Percentiles rank a stretch among this genome's conserved stretches.
Evolutionary conservation across 2,888 invertebrate genomes (phyloP).

Genomic region (Cyclophora albipunctata): DNA sequence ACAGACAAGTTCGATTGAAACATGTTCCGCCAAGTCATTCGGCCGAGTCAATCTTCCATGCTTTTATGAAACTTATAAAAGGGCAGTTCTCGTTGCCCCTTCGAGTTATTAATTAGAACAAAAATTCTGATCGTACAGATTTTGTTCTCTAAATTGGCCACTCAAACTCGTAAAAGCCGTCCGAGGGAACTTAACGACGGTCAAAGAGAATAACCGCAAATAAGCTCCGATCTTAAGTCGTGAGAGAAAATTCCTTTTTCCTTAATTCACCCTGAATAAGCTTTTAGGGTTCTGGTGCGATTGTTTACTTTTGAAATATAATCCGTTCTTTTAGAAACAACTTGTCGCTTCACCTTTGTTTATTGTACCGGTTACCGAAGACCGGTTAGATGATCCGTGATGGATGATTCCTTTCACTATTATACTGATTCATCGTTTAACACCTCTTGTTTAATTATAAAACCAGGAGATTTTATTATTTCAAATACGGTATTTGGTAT

Average conservation of each 20-base stretch:
- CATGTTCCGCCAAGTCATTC: conserved; percentile 18
- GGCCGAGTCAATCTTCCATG: too few relatives aligned
- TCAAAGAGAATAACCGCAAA: conserved; percentile 76
- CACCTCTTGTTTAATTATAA: too few relatives aligned
- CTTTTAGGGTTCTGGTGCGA: conserved; percentile 54
- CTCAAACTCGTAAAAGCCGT: conserved; percentile 72
- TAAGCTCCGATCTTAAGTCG: conserved; percentile 69
- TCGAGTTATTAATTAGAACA: conserved; percentile 70
- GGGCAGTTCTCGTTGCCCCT: conserved; percentile 45
- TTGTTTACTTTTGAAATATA: conserved; percentile 62
- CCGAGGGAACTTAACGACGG: conserved; percentile 73
- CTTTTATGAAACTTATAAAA: conserved; percentile 38
- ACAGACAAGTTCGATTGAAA: too few relatives aligned
- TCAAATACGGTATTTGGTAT: too few relatives aligned
- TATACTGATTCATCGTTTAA: too few relatives aligned
- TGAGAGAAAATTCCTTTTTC: conserved; percentile 67
- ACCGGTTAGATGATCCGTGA: conserved; percentile 10
- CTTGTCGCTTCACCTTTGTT: conserved; percentile 29
- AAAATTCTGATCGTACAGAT: conserved; percentile 73
- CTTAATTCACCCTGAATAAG: conserved; percentile 70
- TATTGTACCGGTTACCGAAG: too few relatives aligned
- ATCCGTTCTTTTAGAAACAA: conserved; percentile 41
- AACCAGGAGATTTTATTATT: too few relatives aligned
- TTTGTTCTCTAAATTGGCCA: conserved; percentile 71
- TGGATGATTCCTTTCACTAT: too few relatives aligned